These are phyloP conservation scores for Xylocopa sonorina DNA, from an alignment of 1,140 invertebrate species.

Conservation along the genomic window DNA sequence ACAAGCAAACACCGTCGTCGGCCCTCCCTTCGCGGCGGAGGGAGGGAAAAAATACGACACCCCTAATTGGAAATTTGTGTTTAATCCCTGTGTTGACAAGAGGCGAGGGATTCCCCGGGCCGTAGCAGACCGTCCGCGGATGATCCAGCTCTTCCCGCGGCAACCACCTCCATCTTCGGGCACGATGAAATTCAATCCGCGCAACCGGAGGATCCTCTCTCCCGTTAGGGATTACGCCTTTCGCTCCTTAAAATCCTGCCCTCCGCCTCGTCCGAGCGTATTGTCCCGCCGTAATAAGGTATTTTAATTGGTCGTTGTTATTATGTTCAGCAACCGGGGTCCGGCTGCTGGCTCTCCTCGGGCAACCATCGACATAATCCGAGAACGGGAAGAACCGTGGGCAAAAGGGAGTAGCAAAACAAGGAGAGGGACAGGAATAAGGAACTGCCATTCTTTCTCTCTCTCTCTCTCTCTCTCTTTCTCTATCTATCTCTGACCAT, in stretches of 20 bases:
- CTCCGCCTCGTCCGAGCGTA: conserved; percentile 46
- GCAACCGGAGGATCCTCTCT: conserved; percentile 42
- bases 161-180: conserved; percentile 39
- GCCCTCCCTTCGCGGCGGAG: too few species aligned
- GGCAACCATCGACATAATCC: conserved; percentile 48
- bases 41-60: conserved; percentile 33
- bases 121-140: conserved; percentile 42
- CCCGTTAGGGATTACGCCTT: conserved; percentile 55
- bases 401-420: conserved; percentile 22
- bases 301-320: conserved; percentile 77
- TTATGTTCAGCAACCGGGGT: conserved; percentile 57
- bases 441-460: too few species aligned
- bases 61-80: conserved; percentile 66
- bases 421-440: neutral
- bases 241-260: conserved; percentile 59
- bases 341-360: conserved; percentile 33
- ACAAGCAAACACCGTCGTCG: neutral
- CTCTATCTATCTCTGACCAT: too few species aligned
- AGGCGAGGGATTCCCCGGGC: conserved; percentile 26
- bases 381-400: conserved; percentile 36
- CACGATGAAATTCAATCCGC: conserved; percentile 51
- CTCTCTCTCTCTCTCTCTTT: too few species aligned
- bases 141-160: conserved; percentile 43
- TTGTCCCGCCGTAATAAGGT: conserved; percentile 76
- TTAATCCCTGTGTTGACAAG: conserved; percentile 58